phyloP scores from a whole-genome alignment of 2,888 invertebrate genomes.

The Schizotus pectinicornis region DNA sequence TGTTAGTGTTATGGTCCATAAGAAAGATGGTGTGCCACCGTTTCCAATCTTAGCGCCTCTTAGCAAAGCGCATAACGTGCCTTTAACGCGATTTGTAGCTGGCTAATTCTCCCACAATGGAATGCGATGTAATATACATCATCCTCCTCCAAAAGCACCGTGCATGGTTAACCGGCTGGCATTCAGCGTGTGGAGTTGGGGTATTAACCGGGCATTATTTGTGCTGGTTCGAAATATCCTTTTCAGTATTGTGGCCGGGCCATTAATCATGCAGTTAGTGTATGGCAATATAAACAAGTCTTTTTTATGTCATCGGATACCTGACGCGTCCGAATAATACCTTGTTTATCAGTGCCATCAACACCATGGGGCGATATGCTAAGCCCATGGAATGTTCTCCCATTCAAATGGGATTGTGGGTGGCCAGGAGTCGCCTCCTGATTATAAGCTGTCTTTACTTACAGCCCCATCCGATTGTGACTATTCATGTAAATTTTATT shows the following conservation, averaged over 20 bases:
- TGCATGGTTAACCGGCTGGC: constrained; percentile 12
- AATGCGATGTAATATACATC: neutral
- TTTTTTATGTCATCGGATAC: constrained; percentile 62
- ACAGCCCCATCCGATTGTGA: constrained; percentile 1
- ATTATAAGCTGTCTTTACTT: constrained; percentile 30
- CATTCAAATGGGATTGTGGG: constrained; percentile 49
- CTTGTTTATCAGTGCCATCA: constrained; percentile 61
- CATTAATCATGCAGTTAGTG: constrained; percentile 59
- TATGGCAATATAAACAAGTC: constrained; percentile 61
- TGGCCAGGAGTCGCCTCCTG: constrained; percentile 40
- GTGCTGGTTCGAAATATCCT: constrained; percentile 49
- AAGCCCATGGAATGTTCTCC: constrained; percentile 44
- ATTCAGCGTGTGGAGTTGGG: constrained; percentile 23
- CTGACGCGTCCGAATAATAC: constrained; percentile 58
- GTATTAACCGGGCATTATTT: constrained; percentile 47
- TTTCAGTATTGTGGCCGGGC: constrained; percentile 52
- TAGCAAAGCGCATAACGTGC: too few relatives aligned
- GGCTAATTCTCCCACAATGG: neutral
- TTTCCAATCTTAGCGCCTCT: too few relatives aligned
- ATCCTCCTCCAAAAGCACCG: neutral
- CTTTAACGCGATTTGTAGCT: neutral
- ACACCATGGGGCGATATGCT: constrained; percentile 56
- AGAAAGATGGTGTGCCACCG: too few relatives aligned
- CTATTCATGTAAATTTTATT: neutral
- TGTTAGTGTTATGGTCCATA: neutral